phyloP scores from a whole-genome alignment of 64 coral and sea anemone species.

The Catalaphyllia jardinei region DNA sequence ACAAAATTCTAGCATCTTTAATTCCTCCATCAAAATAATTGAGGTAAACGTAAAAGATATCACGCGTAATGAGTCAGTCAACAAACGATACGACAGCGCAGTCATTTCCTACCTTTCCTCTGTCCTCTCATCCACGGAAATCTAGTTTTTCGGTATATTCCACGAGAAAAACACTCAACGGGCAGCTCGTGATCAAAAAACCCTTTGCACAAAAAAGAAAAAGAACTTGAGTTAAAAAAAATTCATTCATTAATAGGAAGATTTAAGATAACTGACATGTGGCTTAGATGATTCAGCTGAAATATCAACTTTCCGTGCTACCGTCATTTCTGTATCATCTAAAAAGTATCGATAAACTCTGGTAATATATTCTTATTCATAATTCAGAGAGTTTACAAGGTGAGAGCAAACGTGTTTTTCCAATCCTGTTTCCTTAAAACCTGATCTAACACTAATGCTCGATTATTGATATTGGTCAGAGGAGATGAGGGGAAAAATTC shows the following conservation, averaged over 20 bases:
- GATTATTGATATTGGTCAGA: too few relatives aligned
- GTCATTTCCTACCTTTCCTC: constrained; percentile 40
- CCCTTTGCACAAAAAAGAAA: constrained; percentile 17
- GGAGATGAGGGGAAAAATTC: too few relatives aligned
- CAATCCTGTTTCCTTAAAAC: too few relatives aligned
- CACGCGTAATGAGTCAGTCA: neutral
- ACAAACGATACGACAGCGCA: neutral
- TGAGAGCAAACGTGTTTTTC: too few relatives aligned
- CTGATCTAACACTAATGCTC: too few relatives aligned
- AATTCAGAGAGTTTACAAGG: too few relatives aligned
- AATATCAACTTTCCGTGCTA: too few relatives aligned
- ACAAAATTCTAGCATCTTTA: neutral
- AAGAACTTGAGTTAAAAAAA: neutral
- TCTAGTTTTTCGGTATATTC: constrained; percentile 54
- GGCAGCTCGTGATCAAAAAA: constrained; percentile 83
- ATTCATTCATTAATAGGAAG: neutral
- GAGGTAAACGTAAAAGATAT: neutral
- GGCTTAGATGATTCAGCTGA: too few relatives aligned
- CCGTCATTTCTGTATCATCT: too few relatives aligned
- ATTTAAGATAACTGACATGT: too few relatives aligned
- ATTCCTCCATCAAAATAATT: neutral
- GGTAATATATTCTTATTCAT: too few relatives aligned
- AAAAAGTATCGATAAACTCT: too few relatives aligned
- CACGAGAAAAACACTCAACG: constrained; percentile 54
- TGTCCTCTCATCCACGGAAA: constrained; percentile 55